These are phyloP conservation scores for Drosophila suzukii DNA, from an alignment of 1,140 invertebrate genomes.

Conservation along the genomic window DNA sequence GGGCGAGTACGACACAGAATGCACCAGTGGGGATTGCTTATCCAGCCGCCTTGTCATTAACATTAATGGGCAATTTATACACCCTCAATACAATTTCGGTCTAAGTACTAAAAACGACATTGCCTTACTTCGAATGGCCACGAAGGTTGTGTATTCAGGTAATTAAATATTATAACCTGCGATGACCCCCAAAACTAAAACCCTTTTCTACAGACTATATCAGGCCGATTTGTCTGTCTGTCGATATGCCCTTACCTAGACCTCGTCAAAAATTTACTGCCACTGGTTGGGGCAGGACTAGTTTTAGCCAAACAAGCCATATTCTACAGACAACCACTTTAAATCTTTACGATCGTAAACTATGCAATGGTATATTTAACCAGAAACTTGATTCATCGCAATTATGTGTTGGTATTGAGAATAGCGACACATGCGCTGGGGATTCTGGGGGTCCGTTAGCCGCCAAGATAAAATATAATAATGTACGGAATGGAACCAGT, in stretches of 20 bases:
- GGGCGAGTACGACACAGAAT: constrained; percentile 1
- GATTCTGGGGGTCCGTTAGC: not conserved
- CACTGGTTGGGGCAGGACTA: not conserved
- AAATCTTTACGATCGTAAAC: rapidly evolving
- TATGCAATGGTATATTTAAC: rapidly evolving
- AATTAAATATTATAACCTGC: not conserved
- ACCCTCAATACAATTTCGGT: not conserved
- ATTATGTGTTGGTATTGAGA: not conserved
- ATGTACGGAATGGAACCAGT: too few species aligned
- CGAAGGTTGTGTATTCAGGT: not conserved
- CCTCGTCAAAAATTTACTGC: not conserved
- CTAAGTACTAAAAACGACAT: not conserved
- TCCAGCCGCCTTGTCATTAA: not conserved
- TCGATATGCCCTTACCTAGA: not conserved
- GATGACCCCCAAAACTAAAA: not conserved
- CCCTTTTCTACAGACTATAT: not conserved
- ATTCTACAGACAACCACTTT: not conserved
- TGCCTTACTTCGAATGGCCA: not conserved
- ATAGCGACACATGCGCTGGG: not conserved
- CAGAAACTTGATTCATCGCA: not conserved
- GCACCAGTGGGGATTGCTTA: not conserved
- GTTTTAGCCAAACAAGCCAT: not conserved
- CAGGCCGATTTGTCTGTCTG: not conserved
- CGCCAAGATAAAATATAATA: too few species aligned
- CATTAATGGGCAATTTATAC: not conserved